These are phyloP conservation scores for Brachionus plicatilis DNA, from an alignment of 1,140 invertebrate genomes.

Conservation along the genomic window DNA sequence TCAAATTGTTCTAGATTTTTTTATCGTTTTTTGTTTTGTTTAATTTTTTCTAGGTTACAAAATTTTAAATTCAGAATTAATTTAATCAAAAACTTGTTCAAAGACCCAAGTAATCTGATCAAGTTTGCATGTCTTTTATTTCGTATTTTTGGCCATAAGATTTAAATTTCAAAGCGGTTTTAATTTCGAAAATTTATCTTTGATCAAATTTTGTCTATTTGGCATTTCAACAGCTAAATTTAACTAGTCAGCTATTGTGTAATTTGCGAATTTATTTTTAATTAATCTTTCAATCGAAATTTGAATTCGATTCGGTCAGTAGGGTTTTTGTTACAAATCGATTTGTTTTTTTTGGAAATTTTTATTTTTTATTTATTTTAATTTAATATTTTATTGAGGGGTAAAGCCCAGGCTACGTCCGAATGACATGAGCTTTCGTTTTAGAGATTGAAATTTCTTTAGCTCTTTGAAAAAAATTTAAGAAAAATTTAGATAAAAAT, in stretches of 20 bases:
- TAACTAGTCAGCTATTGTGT: background rate
- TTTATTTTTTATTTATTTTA: background rate
- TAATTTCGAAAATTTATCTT: background rate
- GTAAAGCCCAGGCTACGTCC: no score
- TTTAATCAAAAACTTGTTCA: background rate
- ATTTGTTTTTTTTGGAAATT: background rate
- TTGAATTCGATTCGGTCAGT: background rate
- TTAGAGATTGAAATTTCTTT: no score
- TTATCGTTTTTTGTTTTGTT: background rate
- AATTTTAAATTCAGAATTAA: background rate
- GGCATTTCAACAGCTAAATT: background rate
- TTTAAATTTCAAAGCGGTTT: slow-evolving; percentile 4
- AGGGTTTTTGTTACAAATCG: background rate
- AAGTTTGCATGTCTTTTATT: slow-evolving; percentile 14
- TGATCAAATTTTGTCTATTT: background rate
- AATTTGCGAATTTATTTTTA: background rate
- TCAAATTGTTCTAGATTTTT: background rate
- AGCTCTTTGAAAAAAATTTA: no score
- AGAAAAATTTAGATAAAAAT: no score
- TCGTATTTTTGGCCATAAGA: background rate
- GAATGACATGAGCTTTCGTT: no score
- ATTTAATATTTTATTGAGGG: background rate
- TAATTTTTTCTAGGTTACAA: background rate
- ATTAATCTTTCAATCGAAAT: background rate
- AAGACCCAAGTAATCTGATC: background rate